Evolutionary conservation across 1,140 invertebrate genomes (phyloP).

Genomic region (Ceratosolen solmsi): DNA sequence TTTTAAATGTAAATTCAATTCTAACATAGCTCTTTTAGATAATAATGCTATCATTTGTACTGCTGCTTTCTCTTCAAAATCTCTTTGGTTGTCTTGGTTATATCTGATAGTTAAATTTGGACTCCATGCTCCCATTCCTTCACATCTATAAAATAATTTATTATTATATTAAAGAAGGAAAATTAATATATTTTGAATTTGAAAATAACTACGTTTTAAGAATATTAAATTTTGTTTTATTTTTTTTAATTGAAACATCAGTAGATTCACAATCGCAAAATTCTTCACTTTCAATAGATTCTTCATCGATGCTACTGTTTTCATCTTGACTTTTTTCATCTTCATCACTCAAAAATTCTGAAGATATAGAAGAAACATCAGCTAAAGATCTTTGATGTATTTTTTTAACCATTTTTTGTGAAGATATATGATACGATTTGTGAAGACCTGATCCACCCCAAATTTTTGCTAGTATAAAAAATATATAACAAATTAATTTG

Average conservation of each 20-base stretch:
- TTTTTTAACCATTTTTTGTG: constrained; percentile 58
- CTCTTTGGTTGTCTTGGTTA: constrained; percentile 88
- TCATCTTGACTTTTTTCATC: constrained; percentile 58
- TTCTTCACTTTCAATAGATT: constrained; percentile 67
- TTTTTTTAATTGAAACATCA: constrained; percentile 40
- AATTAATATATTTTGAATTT: background rate
- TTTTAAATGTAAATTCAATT: constrained; percentile 58
- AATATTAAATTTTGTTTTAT: constrained; percentile 52
- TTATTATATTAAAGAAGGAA: background rate
- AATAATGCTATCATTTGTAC: constrained; percentile 80
- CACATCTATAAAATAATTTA: constrained; percentile 55
- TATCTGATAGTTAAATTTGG: constrained; percentile 82
- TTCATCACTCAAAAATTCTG: constrained; percentile 64
- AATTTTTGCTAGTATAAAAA: constrained; percentile 62
- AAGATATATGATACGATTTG: constrained; percentile 56
- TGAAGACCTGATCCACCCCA: constrained; percentile 66
- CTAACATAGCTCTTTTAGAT: constrained; percentile 70
- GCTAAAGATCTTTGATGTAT: constrained; percentile 61
- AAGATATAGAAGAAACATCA: constrained; percentile 62
- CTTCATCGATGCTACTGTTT: constrained; percentile 65
- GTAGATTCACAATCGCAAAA: constrained; percentile 54
- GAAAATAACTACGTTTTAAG: constrained; percentile 52
- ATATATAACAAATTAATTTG: constrained; percentile 45
- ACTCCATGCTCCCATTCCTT: constrained; percentile 79
- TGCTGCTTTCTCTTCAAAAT: constrained; percentile 84